phyloP scores from a whole-genome alignment of 2,113 vertebrate genomes.

The Daphoenositta chrysoptera region DNA sequence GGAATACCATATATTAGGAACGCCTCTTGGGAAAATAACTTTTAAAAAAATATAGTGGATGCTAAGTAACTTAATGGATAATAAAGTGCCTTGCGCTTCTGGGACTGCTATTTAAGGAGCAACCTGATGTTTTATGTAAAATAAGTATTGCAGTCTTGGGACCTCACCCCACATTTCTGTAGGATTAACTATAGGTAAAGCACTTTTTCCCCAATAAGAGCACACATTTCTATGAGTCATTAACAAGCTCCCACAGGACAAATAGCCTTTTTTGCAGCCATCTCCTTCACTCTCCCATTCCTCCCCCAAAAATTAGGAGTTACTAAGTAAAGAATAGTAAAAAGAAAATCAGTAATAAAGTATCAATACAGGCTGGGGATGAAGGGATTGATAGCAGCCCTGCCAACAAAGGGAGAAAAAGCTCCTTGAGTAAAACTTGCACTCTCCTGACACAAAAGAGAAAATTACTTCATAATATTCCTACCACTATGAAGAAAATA shows the following conservation, averaged over 20 bases:
- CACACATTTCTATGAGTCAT: neutral
- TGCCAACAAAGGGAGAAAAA: neutral
- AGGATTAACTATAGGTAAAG: conserved; percentile 51
- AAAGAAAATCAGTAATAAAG: neutral
- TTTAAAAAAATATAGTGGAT: conserved; percentile 53
- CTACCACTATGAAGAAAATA: neutral
- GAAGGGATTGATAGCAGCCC: neutral
- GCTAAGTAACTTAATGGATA: conserved; percentile 76
- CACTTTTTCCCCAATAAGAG: conserved; percentile 21
- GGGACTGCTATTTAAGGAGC: conserved; percentile 75
- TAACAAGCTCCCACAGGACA: conserved; percentile 4
- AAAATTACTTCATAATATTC: neutral
- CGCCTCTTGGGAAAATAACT: conserved; percentile 66
- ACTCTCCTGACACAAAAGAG: neutral
- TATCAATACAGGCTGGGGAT: neutral
- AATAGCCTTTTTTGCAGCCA: neutral
- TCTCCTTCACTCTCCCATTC: neutral
- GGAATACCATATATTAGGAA: conserved; percentile 56
- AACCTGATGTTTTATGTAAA: conserved; percentile 73
- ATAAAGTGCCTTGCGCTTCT: conserved; percentile 69
- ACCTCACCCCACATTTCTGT: conserved; percentile 56
- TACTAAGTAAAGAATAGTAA: neutral
- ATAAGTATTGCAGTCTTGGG: conserved; percentile 62
- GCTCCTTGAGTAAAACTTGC: neutral
- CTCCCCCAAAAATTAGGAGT: neutral